phyloP scores from a whole-genome alignment of 2,797 vertebrate genomes.

The Tapirus indicus region DNA sequence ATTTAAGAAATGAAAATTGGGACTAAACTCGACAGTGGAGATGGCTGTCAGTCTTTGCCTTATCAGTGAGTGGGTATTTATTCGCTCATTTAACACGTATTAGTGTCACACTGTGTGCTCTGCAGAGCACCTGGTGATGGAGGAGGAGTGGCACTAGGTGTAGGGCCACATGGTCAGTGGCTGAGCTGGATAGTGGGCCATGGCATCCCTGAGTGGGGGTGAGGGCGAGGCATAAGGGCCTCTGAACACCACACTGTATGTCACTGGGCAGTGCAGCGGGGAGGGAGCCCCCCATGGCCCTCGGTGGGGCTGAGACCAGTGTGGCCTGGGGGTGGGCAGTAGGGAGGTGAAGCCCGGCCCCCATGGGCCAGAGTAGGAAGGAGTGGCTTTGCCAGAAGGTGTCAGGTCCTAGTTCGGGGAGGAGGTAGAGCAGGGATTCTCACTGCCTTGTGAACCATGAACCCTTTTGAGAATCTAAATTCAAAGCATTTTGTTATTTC shows the following conservation, averaged over 20 bases:
- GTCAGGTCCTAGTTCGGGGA: neutral
- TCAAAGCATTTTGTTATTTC: neutral
- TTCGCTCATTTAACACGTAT: too few relatives aligned
- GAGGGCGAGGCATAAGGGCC: neutral
- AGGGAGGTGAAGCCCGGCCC: too few relatives aligned
- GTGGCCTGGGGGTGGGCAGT: neutral
- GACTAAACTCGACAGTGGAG: neutral
- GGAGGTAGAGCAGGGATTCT: neutral
- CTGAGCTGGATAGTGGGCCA: too few relatives aligned
- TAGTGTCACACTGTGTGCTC: neutral
- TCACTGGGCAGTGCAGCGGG: too few relatives aligned
- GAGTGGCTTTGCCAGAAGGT: too few relatives aligned
- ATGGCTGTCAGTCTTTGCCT: neutral
- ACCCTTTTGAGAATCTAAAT: neutral
- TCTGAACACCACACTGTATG: too few relatives aligned
- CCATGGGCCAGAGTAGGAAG: too few relatives aligned
- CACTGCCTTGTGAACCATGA: neutral
- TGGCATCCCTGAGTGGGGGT: neutral
- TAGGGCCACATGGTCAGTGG: too few relatives aligned
- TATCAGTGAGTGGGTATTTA: too few relatives aligned
- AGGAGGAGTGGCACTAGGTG: neutral
- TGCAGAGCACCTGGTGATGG: too few relatives aligned
- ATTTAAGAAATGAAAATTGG: neutral
- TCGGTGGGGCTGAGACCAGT: neutral
- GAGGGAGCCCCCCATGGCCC: neutral